Base-by-base conservation (phyloP, 2,113 vertebrate species). In the Odocoileus virginianus region DNA sequence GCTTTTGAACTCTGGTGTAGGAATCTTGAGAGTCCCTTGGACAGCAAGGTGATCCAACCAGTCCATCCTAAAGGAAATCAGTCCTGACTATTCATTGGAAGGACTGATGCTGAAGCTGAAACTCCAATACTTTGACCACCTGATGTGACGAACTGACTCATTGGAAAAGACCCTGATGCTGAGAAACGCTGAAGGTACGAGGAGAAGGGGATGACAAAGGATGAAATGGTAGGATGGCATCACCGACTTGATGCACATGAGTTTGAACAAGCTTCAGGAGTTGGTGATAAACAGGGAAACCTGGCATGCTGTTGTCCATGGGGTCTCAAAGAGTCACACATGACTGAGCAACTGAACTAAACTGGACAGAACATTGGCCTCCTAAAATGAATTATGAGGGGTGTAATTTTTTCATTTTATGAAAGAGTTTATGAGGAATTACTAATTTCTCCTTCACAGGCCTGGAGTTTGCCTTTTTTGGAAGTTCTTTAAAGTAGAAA, bases 401-500 rank as follows among this genome's bases (percentile, higher is more conserved):
- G 1, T 25, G 11, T 23, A 4, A 57, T 7, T 27, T 88, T 90
- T 81, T 43, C 55, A n/a, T 85, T 74, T 93, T 81, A 47, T 91
- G 28, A 74, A 93, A 85, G n/a, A 30, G 2, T 60, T 95, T 93
- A 33, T 60, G 55, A 83, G 87, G 43, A 76, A 61, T 36, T 25
- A 5, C 27, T 90, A 36, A 71, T 71, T 93, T 82, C 89, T 76
- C 82, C 43, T 76, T 95, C 60, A 50, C 84, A 30, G 43, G 6
- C 17, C 6, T 61, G 6, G 9, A 84, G 27, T 87, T 88, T 93
- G 45, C 15, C 28, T 91, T 87, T 93, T 93, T 87, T 82, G 33
- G 55, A 94, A 54, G 14, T 2, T 81, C 87, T 91, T 92, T 55
- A 89, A 87, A 92, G 7, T 60, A 88, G 6, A 27, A 88, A 88